phyloP scores from a whole-genome alignment of 2,113 vertebrate genomes.

The Smithornis capensis region DNA sequence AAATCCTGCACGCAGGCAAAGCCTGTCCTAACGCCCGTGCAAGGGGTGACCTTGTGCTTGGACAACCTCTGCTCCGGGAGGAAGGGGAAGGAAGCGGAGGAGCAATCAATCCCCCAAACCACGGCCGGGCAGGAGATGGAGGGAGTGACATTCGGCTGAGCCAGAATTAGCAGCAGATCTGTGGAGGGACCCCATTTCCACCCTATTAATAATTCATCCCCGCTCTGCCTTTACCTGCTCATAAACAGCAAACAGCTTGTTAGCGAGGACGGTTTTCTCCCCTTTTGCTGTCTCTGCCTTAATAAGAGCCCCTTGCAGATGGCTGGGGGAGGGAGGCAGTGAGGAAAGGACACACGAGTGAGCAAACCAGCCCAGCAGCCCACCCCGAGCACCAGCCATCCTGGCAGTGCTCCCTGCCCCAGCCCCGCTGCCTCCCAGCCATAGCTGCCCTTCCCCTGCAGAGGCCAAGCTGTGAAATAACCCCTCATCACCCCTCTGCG shows the following conservation, averaged over 20 bases:
- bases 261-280: slow-evolving; percentile 54
- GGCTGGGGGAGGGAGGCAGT: not conserved
- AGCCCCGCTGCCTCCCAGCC: not conserved
- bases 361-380: not conserved
- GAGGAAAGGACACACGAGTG: accelerated
- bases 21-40: not conserved
- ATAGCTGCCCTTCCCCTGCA: not conserved
- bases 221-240: slow-evolving; percentile 78
- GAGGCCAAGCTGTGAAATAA: not conserved
- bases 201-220: slow-evolving; percentile 82
- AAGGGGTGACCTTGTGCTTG: slow-evolving; percentile 62
- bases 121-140: not conserved
- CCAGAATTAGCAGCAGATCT: slow-evolving; percentile 68
- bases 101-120: slow-evolving; percentile 59
- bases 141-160: slow-evolving; percentile 35
- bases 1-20: not conserved
- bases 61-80: not conserved
- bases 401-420: not conserved
- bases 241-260: slow-evolving; percentile 81
- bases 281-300: slow-evolving; percentile 25
- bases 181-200: slow-evolving; percentile 75
- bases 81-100: slow-evolving; percentile 2
- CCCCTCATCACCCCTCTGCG: accelerated
- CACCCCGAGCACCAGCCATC: not conserved
- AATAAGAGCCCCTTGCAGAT: not conserved